Evolutionary conservation across 2,888 invertebrate genomes (phyloP), one percentile per base, ranked within the genome.

Genomic region (Andrena dorsata): DNA sequence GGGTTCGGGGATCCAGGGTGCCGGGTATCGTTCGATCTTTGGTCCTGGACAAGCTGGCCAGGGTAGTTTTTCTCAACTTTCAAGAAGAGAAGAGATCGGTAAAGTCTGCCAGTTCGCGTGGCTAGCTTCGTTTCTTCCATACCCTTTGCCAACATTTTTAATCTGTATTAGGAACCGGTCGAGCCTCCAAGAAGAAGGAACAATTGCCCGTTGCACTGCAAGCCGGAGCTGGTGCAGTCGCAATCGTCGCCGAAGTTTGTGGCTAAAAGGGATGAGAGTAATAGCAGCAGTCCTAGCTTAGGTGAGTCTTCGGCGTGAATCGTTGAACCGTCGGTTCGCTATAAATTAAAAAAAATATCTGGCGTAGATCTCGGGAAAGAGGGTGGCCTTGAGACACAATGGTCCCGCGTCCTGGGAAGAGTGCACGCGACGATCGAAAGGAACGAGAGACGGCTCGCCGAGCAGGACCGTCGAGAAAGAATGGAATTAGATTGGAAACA

Each of bases 401-500:
- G 97, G 91, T 94, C 95, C 91, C 95, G 95, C 87, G 97, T 96
- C 91, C 95, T 95, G 94, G 96, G 95, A 88, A 95, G 96, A 92
- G 96, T 97, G 47, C 96, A 96, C 92, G 95, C 95, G 84, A 97
- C 97, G 4, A 97, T 98, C 80, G 98, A 98, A 88, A 95, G 96
- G 66, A 97, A 97, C 94, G 98, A 97, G 92, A 95, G 96, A 90
- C 95, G 98, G 4, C 95, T 97, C 7, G 96, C 96, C 0, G 97
- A 97, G 89, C 97, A 97, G 92, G 97, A 98, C 91, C 95, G 96
- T 70, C 95, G 96, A 71, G 98, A 98, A 90, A 95, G 96, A 66
- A 97, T 97, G 80, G 97, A 97, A 91, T 94, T 97, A 73, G 98
- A 98, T 93, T 98, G 98, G 98, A 97, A 96, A 88, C 96, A 96